phyloP scores from a whole-genome alignment of 2,797 vertebrate species.

The Orestias chungarensis region DNA sequence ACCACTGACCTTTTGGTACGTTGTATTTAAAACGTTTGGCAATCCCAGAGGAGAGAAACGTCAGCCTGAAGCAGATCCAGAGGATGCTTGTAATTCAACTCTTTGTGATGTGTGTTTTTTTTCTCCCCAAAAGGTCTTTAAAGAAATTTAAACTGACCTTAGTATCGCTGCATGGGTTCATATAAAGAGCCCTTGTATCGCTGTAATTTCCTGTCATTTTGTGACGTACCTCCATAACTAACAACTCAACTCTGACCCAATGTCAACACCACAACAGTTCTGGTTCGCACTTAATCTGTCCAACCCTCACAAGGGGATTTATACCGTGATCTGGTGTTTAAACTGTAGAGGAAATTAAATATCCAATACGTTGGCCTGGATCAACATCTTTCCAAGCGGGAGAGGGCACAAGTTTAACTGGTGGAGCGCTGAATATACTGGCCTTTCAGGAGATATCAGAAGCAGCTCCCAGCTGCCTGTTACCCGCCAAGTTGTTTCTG shows the following conservation, averaged over 20 bases:
- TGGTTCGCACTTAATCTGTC: slow-evolving; percentile 51
- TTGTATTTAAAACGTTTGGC: not conserved
- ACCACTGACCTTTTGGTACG: not conserved
- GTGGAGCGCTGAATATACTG: slow-evolving; percentile 56
- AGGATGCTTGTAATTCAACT: slow-evolving; percentile 5
- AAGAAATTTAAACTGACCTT: slow-evolving; percentile 54
- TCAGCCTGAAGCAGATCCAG: not conserved
- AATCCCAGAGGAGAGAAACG: too few relatives aligned
- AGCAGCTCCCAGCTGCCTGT: slow-evolving; percentile 66
- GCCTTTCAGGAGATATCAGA: slow-evolving; percentile 68
- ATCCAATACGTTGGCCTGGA: slow-evolving; percentile 41
- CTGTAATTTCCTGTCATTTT: slow-evolving; percentile 64
- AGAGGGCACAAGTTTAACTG: slow-evolving; percentile 52
- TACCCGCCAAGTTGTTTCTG: slow-evolving; percentile 72
- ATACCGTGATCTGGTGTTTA: slow-evolving; percentile 53
- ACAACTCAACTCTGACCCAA: slow-evolving; percentile 74
- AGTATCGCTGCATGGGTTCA: slow-evolving; percentile 40
- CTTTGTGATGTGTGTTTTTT: not conserved
- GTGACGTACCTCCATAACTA: slow-evolving; percentile 69
- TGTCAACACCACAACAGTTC: slow-evolving; percentile 71
- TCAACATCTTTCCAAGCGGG: slow-evolving; percentile 74
- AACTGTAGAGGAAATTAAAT: slow-evolving; percentile 68
- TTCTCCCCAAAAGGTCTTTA: slow-evolving; percentile 33
- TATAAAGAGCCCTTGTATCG: slow-evolving; percentile 45
- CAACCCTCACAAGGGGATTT: slow-evolving; percentile 38